Conservation (phyloP, 2,113 vertebrate species). For the Guaruba guarouba region DNA sequence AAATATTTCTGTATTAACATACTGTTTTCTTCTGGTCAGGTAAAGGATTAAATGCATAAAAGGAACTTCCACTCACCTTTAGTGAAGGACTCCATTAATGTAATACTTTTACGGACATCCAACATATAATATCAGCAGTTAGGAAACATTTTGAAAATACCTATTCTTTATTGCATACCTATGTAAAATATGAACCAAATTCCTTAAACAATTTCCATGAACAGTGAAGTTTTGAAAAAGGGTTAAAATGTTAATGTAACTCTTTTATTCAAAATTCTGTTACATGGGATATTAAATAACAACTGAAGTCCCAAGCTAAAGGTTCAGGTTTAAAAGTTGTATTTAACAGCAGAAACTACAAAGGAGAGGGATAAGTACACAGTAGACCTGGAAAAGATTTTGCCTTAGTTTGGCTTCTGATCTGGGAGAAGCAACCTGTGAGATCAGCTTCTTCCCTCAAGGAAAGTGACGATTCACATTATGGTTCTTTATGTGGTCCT, state of each 20-base stretch:
- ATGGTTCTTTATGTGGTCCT: not conserved
- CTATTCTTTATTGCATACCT: not conserved
- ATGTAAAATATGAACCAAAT: not conserved
- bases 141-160: not conserved
- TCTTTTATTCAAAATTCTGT: not conserved
- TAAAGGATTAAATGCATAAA: not conserved
- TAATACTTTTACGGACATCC: not conserved
- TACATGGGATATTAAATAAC: not conserved
- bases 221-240: fast-evolving
- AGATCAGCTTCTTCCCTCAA: not conserved
- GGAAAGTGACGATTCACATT: not conserved
- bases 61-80: not conserved
- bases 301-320: not conserved
- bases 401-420: not conserved
- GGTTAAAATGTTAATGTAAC: not conserved
- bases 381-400: not conserved
- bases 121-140: not conserved
- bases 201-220: not conserved
- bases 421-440: not conserved
- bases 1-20: not conserved
- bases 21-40: not conserved
- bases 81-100: not conserved
- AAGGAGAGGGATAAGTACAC: not conserved
- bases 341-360: not conserved
- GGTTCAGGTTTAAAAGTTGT: not conserved